phyloP scores from a whole-genome alignment of 2,113 vertebrate genomes.

The Pangasianodon hypophthalmus region DNA sequence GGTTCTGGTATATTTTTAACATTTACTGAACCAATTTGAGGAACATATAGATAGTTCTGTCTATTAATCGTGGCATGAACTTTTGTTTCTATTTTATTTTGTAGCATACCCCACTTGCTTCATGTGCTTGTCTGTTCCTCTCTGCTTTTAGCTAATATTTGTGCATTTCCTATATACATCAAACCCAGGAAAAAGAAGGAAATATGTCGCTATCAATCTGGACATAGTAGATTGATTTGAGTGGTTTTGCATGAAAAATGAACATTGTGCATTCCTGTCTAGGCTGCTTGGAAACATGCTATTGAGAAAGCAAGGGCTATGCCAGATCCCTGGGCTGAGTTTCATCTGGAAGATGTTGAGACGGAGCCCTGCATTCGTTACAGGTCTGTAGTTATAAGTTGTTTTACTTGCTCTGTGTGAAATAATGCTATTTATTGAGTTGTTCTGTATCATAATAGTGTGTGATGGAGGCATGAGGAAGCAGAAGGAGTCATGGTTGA shows the following conservation, averaged over 20 bases:
- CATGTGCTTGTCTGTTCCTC: not conserved
- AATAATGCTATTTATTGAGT: not conserved
- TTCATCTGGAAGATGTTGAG: constrained; percentile 89
- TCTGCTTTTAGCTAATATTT: not conserved
- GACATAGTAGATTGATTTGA: not conserved
- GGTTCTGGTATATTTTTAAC: not conserved
- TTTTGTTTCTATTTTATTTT: not conserved
- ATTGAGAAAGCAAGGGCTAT: constrained; percentile 92
- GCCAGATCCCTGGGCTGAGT: constrained; percentile 98
- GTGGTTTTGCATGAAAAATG: constrained; percentile 6
- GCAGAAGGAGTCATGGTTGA: constrained; percentile 6
- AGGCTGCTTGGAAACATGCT: constrained; percentile 92
- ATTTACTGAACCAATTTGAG: constrained; percentile 3
- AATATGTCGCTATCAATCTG: not conserved
- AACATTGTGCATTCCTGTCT: constrained; percentile 19
- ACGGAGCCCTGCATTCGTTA: constrained; percentile 85
- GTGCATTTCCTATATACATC: not conserved
- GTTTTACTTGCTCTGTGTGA: not conserved
- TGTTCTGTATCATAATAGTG: not conserved
- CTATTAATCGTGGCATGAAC: not conserved
- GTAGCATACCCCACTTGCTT: not conserved
- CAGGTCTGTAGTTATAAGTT: constrained; percentile 75
- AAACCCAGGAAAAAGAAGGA: constrained; percentile 16
- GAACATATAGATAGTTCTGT: not conserved
- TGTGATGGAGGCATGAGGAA: not conserved